Evolutionary conservation across 1,140 invertebrate species (phyloP).

Genomic region (Trachymyrmex cornetzi): DNA sequence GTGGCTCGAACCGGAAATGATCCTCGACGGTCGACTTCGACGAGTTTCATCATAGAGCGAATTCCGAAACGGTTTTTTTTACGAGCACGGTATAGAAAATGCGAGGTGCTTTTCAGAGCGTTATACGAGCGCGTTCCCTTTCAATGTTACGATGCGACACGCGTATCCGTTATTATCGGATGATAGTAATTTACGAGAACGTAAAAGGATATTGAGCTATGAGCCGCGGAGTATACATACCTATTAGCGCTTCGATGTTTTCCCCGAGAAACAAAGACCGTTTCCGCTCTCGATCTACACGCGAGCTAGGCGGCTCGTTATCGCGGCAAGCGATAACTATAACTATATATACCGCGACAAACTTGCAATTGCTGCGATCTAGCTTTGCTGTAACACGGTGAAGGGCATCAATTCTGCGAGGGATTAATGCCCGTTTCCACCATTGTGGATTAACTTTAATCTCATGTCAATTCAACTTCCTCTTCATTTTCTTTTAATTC

Average conservation of each 20-base stretch:
- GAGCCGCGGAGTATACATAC: not conserved
- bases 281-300: constrained; percentile 4
- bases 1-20: not conserved
- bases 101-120: not conserved
- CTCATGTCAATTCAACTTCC: no score
- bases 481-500: no score
- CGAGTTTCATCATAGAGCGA: not conserved
- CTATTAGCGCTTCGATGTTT: not conserved
- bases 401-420: constrained; percentile 44
- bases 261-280: not conserved
- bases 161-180: constrained; percentile 1
- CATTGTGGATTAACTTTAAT: no score
- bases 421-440: not conserved
- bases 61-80: not conserved
- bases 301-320: constrained; percentile 39
- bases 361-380: constrained; percentile 44
- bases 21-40: not conserved
- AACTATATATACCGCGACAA: constrained; percentile 22
- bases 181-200: constrained; percentile 34
- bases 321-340: not conserved
- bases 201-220: not conserved
- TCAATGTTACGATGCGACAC: not conserved
- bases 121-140: not conserved
- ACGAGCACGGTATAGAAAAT: constrained; percentile 1
- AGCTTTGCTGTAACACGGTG: not conserved